Conservation (phyloP, 1,140 invertebrate genomes). For the Papilio polytes region DNA sequence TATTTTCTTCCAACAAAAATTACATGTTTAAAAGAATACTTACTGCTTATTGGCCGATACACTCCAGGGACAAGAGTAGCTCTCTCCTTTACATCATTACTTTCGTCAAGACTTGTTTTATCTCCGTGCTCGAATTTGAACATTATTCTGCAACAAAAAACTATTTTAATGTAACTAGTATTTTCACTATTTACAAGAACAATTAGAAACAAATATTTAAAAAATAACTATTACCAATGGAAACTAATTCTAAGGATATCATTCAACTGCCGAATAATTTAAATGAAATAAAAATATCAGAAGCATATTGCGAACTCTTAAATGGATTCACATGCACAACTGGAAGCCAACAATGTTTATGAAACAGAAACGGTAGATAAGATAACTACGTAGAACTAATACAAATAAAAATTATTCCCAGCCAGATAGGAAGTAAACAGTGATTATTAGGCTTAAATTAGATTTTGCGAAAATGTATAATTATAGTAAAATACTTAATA, state of each 20-base stretch:
- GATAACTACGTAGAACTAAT: constrained; percentile 27
- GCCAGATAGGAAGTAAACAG: constrained; percentile 27
- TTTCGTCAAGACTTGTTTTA: background rate
- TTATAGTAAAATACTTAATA: background rate
- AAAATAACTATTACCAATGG: background rate
- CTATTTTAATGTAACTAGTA: background rate
- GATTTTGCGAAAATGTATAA: background rate
- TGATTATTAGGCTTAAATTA: background rate
- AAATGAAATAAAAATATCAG: constrained; percentile 41
- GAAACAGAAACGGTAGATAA: constrained; percentile 6
- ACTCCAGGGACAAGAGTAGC: background rate
- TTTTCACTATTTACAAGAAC: background rate
- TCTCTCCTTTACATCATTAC: background rate
- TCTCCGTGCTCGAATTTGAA: background rate
- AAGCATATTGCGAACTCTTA: constrained; percentile 37
- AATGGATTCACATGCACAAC: constrained; percentile 8
- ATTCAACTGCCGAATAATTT: constrained; percentile 50
- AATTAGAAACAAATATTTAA: background rate
- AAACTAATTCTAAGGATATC: constrained; percentile 29
- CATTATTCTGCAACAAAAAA: background rate
- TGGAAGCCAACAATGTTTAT: constrained; percentile 1
- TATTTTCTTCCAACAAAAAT: background rate
- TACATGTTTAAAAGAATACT: background rate
- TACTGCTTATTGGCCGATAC: constrained; percentile 28
- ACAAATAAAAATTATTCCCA: constrained; percentile 30